phyloP scores from a whole-genome alignment of 1,140 invertebrate species.

The Watersipora subatra region DNA sequence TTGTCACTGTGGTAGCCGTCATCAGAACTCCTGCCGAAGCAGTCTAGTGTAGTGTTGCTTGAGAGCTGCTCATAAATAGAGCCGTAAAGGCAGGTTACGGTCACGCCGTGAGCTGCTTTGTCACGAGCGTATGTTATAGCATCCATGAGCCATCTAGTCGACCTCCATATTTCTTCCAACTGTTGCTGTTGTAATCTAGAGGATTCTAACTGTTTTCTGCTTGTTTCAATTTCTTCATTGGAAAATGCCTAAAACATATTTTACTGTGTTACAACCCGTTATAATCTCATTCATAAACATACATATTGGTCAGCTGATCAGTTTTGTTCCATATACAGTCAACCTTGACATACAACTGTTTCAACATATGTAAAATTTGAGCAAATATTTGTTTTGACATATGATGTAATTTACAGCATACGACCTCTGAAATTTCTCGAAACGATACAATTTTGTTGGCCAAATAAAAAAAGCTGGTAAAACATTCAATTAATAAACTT shows the following conservation, averaged over 20 bases:
- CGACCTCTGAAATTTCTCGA: no score
- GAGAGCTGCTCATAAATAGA: not conserved
- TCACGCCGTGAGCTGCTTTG: not conserved
- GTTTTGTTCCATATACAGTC: no score
- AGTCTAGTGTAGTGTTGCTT: not conserved
- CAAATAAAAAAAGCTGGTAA: no score
- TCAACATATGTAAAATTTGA: no score
- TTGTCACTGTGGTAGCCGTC: constrained; percentile 14
- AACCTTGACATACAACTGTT: no score
- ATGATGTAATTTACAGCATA: no score
- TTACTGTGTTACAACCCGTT: not conserved
- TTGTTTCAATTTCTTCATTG: constrained; percentile 63
- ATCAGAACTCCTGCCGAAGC: not conserved
- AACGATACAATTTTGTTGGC: no score
- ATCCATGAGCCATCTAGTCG: constrained; percentile 84
- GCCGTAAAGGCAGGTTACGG: not conserved
- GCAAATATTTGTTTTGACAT: no score
- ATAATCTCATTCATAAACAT: not conserved
- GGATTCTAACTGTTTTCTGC: constrained; percentile 66
- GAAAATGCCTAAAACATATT: constrained; percentile 67
- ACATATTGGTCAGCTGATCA: no score
- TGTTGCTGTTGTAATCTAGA: constrained; percentile 41
- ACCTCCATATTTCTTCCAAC: constrained; percentile 62
- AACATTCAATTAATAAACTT: no score
- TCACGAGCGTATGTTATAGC: constrained; percentile 71